Base-by-base conservation (phyloP, 2,888 invertebrate species). In the Thera britannica region DNA sequence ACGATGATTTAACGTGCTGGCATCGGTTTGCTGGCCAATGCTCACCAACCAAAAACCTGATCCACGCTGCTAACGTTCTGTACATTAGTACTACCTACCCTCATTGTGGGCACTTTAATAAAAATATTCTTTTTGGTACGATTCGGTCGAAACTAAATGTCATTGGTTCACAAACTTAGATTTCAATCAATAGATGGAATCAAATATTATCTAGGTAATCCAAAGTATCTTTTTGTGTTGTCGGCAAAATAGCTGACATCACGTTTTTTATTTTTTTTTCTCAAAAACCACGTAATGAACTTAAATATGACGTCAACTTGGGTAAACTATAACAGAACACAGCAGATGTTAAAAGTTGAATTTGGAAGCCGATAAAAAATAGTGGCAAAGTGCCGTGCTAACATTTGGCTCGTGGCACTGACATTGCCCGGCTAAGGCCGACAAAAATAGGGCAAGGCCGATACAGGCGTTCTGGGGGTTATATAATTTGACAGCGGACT, bases 361-460 rank as follows among this genome's bases (percentile, higher is more conserved):
- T 64, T 63, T 59, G 48, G 48, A 65, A 65, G 35, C 44, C 64
- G 12, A 7, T 8, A 59, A 54, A 59, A 65, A 65, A 67, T 71
- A 64, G 62, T 74, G 76, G 76, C 76, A 76, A 65, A 52, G 72
- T 71, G 64, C 65, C 65, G 56, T 75, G 73, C 77, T 75, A 76
- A 75, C 72, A 75, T 74, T 73, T 72, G 71, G 64, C 72, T 72
- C 71, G 67, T 77, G 85, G 78, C 85, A 84, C 81, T 87, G 86
- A 85, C 87, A 86, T 86, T 87, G 86, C 78, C 83, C 83, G 76
- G 68, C 67, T 68, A 82, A 78, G 82, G 80, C 79, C 78, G 78
- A 79, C 80, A 72, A 62, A 81, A 83, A 83, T 83, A 83, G 83
- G 82, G 76, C 87, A 85, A 88, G 86, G 88, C 75, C 82, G 72